Evolutionary conservation across 2,888 invertebrate genomes (phyloP), one percentile per base, ranked within the genome.

Genomic region (Tipula lateralis): DNA sequence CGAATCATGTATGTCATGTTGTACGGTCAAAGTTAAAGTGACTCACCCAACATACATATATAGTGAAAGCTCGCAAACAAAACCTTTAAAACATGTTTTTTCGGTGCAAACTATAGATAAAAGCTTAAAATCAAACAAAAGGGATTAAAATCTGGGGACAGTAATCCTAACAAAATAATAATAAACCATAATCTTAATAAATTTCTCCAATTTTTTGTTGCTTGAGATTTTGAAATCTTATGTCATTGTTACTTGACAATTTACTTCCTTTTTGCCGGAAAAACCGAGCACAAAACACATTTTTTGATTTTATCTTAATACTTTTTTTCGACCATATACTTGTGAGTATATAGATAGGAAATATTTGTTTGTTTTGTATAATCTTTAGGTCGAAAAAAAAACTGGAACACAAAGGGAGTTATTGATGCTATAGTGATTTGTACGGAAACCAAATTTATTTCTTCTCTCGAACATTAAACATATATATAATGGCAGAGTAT

Each of bases 121-220:
- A 24, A 66, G 66, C 66, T 66, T 66, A 66, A 66, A 66, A 66
- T 24, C 66, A 24, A 66, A 19, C 66, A 66, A 66, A 66, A 66
- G 66, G 66, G 66, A 24, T 19, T 66, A 66, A 66, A 7, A 66
- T 24, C 66, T 0, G 66, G 24, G 9, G 66, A 24, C 66, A 66
- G 66, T 66, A 66, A 66, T 66, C 66, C 66, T 24, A 24, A 66
- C 66, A 24, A 66, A 66, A 66, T 66, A 66, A 66, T 66, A 66
- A 66, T 66, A 66, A 66, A 66, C 66, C 66, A 24, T 66, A 66
- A 66, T 66, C 66, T 66, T 66, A 66, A 66, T 24, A 66, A 66
- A 66, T 66, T 66, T 66, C 66, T 1, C 19, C 66, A 66, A 24
- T 24, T 66, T 66, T 66, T 66, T 66, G 66, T 66, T 12, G 2